Percentiles rank a stretch among this genome's conserved stretches.
Evolutionary conservation across 2,797 vertebrate species (phyloP).

Genomic region (Sandelia bainsii): DNA sequence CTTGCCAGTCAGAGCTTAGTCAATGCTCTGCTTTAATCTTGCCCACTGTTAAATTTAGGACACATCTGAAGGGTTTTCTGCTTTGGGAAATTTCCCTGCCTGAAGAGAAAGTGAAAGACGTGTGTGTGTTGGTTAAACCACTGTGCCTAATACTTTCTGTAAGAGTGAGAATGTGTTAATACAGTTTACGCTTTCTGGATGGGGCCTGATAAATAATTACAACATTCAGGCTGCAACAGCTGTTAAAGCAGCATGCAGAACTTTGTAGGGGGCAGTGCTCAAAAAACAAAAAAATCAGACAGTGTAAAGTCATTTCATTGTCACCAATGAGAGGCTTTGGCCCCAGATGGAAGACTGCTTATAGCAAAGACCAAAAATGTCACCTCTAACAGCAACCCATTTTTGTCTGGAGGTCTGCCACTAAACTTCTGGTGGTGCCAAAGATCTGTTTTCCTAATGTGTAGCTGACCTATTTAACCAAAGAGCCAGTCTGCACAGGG

Average conservation of each 20-base stretch:
- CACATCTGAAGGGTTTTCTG: conserved; percentile 33
- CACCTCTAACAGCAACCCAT: conserved; percentile 61
- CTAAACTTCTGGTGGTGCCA: conserved; percentile 63
- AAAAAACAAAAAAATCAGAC: conserved; percentile 12
- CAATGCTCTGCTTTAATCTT: conserved; percentile 56
- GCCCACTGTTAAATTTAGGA: conserved; percentile 51
- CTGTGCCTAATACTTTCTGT: conserved; percentile 19
- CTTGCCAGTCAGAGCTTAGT: conserved; percentile 61
- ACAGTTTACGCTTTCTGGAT: conserved; percentile 49
- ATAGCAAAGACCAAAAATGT: conserved; percentile 49
- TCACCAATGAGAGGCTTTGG: conserved; percentile 39
- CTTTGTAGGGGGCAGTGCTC: conserved; percentile 31
- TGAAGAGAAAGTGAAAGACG: conserved; percentile 11
- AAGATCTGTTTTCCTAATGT: conserved; percentile 65
- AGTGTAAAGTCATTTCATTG: conserved; percentile 52
- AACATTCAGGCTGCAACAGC: conserved; percentile 47
- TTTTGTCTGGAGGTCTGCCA: conserved; percentile 75
- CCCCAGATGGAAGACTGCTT: conserved; percentile 69
- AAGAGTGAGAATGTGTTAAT: conserved; percentile 45
- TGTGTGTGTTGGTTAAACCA: conserved; percentile 5
- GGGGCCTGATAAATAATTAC: conserved; percentile 52
- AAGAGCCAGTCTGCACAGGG: conserved; percentile 38
- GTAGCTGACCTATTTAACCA: conserved; percentile 70
- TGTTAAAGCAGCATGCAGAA: conserved; percentile 61
- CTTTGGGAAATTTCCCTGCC: conserved; percentile 25